phyloP scores from a whole-genome alignment of 2,113 vertebrate genomes.

The Elanus axillaris region DNA sequence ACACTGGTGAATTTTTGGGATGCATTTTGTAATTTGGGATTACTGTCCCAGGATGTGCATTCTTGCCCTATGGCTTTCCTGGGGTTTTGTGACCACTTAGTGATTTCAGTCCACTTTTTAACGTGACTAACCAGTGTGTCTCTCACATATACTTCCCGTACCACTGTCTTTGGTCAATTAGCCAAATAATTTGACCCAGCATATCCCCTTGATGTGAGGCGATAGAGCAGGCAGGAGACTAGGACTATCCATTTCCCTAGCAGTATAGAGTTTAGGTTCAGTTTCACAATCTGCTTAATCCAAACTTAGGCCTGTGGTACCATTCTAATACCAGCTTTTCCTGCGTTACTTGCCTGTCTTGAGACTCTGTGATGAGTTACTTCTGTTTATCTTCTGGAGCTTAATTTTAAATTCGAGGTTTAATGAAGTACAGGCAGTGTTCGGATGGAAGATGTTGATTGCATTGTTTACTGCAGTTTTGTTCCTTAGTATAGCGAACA shows the following conservation, averaged over 20 bases:
- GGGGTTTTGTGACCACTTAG: background rate
- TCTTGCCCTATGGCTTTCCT: background rate
- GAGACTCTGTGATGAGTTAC: background rate
- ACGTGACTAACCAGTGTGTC: background rate
- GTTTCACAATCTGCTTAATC: background rate
- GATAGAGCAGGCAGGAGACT: background rate
- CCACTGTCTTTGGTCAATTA: fast-evolving
- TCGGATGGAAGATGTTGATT: background rate
- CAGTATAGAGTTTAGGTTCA: background rate
- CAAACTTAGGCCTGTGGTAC: background rate
- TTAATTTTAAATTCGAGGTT: background rate
- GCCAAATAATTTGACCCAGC: background rate
- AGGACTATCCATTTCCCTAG: background rate
- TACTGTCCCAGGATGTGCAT: background rate
- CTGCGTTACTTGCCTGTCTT: background rate
- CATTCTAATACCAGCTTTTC: background rate
- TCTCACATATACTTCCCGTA: background rate
- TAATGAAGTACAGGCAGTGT: background rate
- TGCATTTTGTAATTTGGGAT: background rate
- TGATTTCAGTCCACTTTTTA: background rate
- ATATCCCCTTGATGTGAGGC: background rate
- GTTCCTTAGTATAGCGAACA: background rate
- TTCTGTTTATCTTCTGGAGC: background rate
- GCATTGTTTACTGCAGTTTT: background rate
- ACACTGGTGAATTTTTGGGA: background rate